These are phyloP conservation scores for Scelioninae gen. 1 DNA, from an alignment of 2,888 invertebrate species.

Conservation along the genomic window DNA sequence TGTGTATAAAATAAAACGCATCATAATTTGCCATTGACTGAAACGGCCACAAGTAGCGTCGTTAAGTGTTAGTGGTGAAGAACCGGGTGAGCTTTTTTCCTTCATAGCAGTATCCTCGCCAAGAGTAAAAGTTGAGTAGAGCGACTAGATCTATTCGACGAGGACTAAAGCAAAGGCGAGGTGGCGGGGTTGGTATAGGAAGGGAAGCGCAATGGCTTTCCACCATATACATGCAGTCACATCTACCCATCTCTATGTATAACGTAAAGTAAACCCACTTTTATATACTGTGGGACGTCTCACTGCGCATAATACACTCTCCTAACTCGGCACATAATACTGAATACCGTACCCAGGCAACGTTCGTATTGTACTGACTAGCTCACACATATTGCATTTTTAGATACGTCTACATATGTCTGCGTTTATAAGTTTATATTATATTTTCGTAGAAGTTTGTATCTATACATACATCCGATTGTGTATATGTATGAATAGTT, in stretches of 20 bases:
- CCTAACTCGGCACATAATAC: constrained; percentile 75
- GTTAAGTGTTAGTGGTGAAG: constrained; percentile 35
- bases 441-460: constrained; percentile 28
- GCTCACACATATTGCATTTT: constrained; percentile 51
- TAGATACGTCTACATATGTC: constrained; percentile 44
- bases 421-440: constrained; percentile 42
- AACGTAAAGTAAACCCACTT: constrained; percentile 81
- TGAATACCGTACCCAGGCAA: constrained; percentile 73
- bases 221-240: constrained; percentile 64
- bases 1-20: not conserved
- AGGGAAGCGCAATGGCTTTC: constrained; percentile 75
- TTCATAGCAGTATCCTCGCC: constrained; percentile 53
- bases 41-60: constrained; percentile 45
- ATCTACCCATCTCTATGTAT: constrained; percentile 73
- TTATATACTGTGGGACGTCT: constrained; percentile 78
- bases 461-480: not conserved
- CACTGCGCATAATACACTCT: constrained; percentile 78
- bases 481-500: constrained; percentile 20
- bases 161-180: constrained; percentile 45
- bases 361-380: constrained; percentile 64
- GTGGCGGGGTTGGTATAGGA: constrained; percentile 50
- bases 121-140: constrained; percentile 65
- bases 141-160: constrained; percentile 63
- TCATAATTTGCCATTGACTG: constrained; percentile 21
- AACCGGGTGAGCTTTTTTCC: constrained; percentile 52